Evolutionary conservation across 2,797 vertebrate genomes (phyloP), one percentile per base, ranked within the genome.

Genomic region (Rhabdomys pumilio): DNA sequence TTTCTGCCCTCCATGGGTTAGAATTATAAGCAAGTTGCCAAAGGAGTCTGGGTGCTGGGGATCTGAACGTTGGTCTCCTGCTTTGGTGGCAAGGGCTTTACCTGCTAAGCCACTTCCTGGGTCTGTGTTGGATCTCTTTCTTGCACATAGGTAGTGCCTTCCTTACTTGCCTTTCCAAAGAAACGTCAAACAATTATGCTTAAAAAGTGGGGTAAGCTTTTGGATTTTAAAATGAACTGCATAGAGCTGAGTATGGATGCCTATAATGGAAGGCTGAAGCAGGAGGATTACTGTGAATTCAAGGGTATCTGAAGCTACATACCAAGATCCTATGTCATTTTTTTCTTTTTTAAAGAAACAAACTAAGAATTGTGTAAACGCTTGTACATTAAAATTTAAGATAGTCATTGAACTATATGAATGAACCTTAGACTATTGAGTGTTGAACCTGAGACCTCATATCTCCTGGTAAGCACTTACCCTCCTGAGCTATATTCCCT

Each of bases 111-210:
- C 38, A 31, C 29, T 44, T 63, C 26, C 26, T 41, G 11, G 3
- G 20, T 82, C n/a, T 44, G 34, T 22, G 17, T 44, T 10, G 44
- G 50, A 31, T 59, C 69, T 75, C 10, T 72, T 91, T 89, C 67
- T 96, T 92, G 24, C 10, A 76, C 29, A 17, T 38, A 77, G 20
- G 29, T 73, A 4, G 17, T 59, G n/a, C 72, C 91, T 94, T 81
- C 65, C 91, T 94, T 81, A 31, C 91, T 91, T 87, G 41, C 15
- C n/a, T 94, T 93, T 91, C 73, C 94, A 22, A 95, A 96, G 79
- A 93, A 91, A 92, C 47, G 19, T 69, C 83, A 90, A 94, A 88
- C 5, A 88, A 19, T 86, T 90, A 86, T 67, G 24, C 47, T 95
- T 63, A 59, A 79, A 92, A 91, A 94, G 20, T 90, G n/a, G 24